Base-by-base conservation (phyloP, 1,140 invertebrate species). In the Paralvinella palmiformis region DNA sequence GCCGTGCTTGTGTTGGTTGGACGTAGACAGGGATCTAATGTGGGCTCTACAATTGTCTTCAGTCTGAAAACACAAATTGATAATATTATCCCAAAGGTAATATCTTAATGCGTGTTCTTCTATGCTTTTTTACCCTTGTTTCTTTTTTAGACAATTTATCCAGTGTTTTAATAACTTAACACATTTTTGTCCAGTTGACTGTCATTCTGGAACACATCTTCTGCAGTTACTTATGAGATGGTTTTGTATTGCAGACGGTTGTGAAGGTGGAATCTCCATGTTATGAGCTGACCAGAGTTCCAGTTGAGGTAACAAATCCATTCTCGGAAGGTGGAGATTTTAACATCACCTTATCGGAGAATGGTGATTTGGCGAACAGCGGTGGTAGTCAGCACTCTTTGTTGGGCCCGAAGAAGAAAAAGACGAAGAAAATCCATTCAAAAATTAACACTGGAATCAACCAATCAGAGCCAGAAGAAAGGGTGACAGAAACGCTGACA, bases 1-100 rank as follows among this genome's bases (percentile, higher is more conserved):
- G 79, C 78, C 36, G 69, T 73, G 3, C 67, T 81, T 15, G 69
- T 80, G 20, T 65, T 81, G 37, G 69, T 77, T 60, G 77, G 79
- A 4, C 71, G 73, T 57, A 63, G 75, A 55, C 69, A 72, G 24
- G 75, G 75, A 2, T 71, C 78, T 33, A 63, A 70, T 36, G 63
- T 72, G 6, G 77, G 75, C 7, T 71, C 73, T 61, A 79, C 77
- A 3, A 55, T 81, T 32, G 77, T 75, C 29, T 81, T 81, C 65
- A 76, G 65, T 32, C 71, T 81, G 5, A 62, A 65, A 15, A 75
- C 77, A 3, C 71, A 73, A 44, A 72, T 80, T 24, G 72, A 79
- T 64, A 75, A 74, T 63, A 76, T 80, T 20, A 73, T 68, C 31
- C 77, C 78, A 33, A 72, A 73, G 69, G 79, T 81, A 63, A 66